phyloP scores from a whole-genome alignment of 2,888 invertebrate genomes.

The Epinotia brunnichana region DNA sequence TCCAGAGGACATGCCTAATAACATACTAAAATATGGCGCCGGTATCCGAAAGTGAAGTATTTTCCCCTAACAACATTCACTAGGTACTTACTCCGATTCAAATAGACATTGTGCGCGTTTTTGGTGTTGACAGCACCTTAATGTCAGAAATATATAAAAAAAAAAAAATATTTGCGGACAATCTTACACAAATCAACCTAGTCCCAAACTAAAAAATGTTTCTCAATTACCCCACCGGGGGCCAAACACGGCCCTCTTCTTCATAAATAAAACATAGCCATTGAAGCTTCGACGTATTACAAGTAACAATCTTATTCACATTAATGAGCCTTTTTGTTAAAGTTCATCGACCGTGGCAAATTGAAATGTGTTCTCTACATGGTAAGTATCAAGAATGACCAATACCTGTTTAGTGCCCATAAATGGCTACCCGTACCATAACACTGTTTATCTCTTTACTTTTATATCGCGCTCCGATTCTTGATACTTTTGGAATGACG shows the following conservation, averaged over 20 bases:
- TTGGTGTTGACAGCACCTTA: no score
- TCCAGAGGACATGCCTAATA: no score
- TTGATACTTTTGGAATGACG: conserved; percentile 25
- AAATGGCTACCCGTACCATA: conserved; percentile 23
- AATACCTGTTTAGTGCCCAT: conserved; percentile 31
- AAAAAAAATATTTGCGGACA: no score
- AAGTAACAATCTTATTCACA: not conserved
- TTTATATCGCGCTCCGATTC: conserved; percentile 35
- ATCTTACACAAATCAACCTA: no score
- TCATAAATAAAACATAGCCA: not conserved
- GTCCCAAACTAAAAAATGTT: no score
- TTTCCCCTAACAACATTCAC: no score
- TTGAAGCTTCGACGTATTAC: not conserved
- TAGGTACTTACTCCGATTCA: no score
- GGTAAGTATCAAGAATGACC: conserved; percentile 4
- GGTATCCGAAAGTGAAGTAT: no score
- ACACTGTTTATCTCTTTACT: conserved; percentile 33
- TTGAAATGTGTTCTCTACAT: conserved; percentile 23
- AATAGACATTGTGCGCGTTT: no score
- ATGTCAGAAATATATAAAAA: no score
- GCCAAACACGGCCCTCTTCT: not conserved
- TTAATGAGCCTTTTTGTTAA: conserved; percentile 17
- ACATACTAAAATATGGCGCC: no score
- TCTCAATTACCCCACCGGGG: not conserved
- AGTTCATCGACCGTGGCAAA: conserved; percentile 30